Base-by-base conservation (phyloP, 1,140 invertebrate genomes). In the Drosophila melanogaster region DNA sequence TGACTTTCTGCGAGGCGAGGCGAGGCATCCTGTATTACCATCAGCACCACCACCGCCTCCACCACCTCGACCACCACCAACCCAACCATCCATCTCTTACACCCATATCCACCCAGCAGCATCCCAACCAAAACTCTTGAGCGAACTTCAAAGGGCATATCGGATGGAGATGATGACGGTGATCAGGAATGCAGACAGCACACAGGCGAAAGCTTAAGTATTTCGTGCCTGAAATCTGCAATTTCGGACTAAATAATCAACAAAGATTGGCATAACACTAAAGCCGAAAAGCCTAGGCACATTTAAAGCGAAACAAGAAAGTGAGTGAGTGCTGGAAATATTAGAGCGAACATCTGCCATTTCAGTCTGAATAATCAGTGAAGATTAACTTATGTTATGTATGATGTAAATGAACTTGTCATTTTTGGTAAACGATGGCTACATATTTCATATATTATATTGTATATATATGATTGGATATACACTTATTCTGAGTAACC, bases 101-200 rank as follows among this genome's bases (percentile, higher is more conserved):
- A 41, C 7, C 38, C 38, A 40, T 14, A 40, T n/a, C 12, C 44
- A 46, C 44, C 7, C 5, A 5, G 1, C 5, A 12, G 12, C 22
- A n/a, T 10, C n/a, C 26, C n/a, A 12, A 24, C 40, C 30, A 35
- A 37, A 37, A 60, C 38, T 37, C 40, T 26, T 17, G 8, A 19
- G 61, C 30, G 15, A 17, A 66, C 62, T 66, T 66, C 62, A 66
- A 66, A 66, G 43, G 62, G 64, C 64, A 67, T 66, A 53, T 33
- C 12, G 30, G 61, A 53, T 53, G 46, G 30, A 43, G 60, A 35
- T 67, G 61, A 67, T 66, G 64, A 67, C 22, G 60, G 37, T 66
- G 44, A 64, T 64, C 61, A 66, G 5, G 46, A 67, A 66, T 67
- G 61, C 64, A 67, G 44, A 40, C 60, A 15, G 30, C 43, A 53